phyloP scores from a whole-genome alignment of 2,888 invertebrate species.

The Blera fallax region DNA sequence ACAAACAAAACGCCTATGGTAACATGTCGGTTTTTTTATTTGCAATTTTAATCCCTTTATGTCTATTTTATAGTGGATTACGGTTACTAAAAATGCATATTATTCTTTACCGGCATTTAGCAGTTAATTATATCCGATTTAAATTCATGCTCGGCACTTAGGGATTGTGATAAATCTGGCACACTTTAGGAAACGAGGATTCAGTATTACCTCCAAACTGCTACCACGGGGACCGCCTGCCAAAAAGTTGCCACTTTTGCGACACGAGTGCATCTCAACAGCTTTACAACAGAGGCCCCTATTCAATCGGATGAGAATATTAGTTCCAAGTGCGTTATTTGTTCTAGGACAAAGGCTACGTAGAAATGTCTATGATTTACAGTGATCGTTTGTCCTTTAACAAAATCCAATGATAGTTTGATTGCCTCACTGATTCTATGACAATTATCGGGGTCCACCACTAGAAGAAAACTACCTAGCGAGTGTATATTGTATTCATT shows the following conservation, averaged over 20 bases:
- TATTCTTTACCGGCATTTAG: slow-evolving; percentile 20
- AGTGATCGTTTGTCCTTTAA: slow-evolving; percentile 27
- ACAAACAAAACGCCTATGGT: slow-evolving; percentile 56
- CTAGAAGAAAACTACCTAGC: slow-evolving; percentile 1
- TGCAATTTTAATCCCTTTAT: slow-evolving; percentile 43
- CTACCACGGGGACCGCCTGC: background rate
- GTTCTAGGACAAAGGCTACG: slow-evolving; percentile 13
- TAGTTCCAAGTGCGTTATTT: slow-evolving; percentile 15
- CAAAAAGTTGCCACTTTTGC: slow-evolving; percentile 41
- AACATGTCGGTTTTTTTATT: background rate
- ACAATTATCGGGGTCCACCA: slow-evolving; percentile 2
- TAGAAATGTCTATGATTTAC: slow-evolving; percentile 26
- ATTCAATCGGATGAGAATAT: slow-evolving; percentile 21
- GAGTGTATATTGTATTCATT: slow-evolving; percentile 28
- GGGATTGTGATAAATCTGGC: slow-evolving; percentile 33
- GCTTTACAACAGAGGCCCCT: slow-evolving; percentile 40
- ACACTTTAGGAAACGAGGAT: slow-evolving; percentile 14
- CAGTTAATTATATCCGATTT: slow-evolving; percentile 50
- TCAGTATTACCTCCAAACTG: slow-evolving; percentile 1
- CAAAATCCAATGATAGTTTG: slow-evolving; percentile 53
- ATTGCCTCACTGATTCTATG: slow-evolving; percentile 25
- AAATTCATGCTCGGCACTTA: slow-evolving; percentile 8
- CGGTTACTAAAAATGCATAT: background rate
- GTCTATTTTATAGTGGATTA: slow-evolving; percentile 40
- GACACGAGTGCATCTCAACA: slow-evolving; percentile 34